These are phyloP conservation scores for Paradoxurus hermaphroditus DNA, from an alignment of 2,113 vertebrate species.

Conservation along the genomic window DNA sequence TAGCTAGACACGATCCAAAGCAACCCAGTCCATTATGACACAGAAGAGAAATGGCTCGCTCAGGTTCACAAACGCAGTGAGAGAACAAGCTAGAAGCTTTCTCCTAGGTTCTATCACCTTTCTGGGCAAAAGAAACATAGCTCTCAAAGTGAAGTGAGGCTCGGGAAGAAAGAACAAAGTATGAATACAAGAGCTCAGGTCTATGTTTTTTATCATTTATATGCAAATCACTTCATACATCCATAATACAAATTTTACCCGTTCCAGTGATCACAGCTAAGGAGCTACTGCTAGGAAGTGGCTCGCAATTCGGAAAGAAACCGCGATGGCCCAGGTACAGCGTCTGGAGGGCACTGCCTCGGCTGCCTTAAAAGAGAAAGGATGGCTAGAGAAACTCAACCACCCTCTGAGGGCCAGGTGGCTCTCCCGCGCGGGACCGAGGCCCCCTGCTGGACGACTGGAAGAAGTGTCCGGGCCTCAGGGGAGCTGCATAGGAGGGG, in stretches of 20 bases:
- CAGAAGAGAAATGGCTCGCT: background rate
- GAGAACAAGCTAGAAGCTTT: background rate
- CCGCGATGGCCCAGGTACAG: background rate
- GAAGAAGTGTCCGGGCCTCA: background rate
- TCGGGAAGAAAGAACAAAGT: background rate
- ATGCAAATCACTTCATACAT: background rate
- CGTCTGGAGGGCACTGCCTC: background rate
- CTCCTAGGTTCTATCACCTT: background rate
- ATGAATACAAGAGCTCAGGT: background rate
- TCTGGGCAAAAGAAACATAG: background rate
- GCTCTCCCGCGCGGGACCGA: constrained; percentile 19
- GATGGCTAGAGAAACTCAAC: background rate
- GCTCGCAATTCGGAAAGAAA: background rate
- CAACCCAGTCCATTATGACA: background rate
- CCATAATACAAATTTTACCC: background rate
- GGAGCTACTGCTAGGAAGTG: background rate
- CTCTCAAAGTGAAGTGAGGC: background rate
- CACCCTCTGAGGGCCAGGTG: background rate
- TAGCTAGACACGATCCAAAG: background rate
- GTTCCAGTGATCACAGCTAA: background rate
- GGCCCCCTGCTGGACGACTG: constrained; percentile 64
- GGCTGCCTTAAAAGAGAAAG: background rate
- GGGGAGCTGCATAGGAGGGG: background rate
- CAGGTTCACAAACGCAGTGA: background rate
- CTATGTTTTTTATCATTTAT: background rate